phyloP scores from a whole-genome alignment of 1,140 invertebrate genomes.

The Littorina saxatilis region DNA sequence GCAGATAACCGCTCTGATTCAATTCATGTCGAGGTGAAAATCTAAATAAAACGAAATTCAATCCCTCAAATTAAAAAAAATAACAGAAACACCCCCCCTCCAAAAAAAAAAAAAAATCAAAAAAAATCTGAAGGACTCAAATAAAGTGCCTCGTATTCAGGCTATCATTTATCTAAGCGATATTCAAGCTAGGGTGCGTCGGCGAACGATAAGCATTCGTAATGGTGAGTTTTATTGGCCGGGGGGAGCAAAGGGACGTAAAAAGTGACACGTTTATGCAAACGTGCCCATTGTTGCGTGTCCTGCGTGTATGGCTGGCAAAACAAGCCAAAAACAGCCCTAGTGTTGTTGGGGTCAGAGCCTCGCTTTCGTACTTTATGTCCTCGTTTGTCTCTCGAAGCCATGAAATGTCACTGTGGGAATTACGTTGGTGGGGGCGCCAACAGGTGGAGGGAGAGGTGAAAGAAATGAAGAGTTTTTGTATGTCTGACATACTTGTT shows the following conservation, averaged over 20 bases:
- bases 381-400: neutral
- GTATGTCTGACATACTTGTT: too few relatives aligned
- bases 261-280: slow-evolving; percentile 25
- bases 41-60: neutral
- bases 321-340: neutral
- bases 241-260: neutral
- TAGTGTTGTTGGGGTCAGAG: neutral
- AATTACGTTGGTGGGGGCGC: too few relatives aligned
- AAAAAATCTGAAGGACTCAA: neutral
- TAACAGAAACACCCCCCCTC: too few relatives aligned
- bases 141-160: neutral
- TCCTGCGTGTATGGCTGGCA: neutral
- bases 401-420: too few relatives aligned
- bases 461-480: too few relatives aligned
- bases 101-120: too few relatives aligned
- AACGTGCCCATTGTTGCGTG: slow-evolving; percentile 22
- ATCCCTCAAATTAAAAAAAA: neutral
- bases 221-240: neutral
- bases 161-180: neutral
- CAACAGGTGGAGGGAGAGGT: too few relatives aligned
- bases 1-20: too few relatives aligned
- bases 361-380: neutral
- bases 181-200: neutral
- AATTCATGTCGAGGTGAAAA: too few relatives aligned
- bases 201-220: neutral